Evolutionary conservation across 35 echinoderm and acorn worm species (phyloP), one percentile per base, ranked within the genome.

Genomic region (Chiridota heheva): DNA sequence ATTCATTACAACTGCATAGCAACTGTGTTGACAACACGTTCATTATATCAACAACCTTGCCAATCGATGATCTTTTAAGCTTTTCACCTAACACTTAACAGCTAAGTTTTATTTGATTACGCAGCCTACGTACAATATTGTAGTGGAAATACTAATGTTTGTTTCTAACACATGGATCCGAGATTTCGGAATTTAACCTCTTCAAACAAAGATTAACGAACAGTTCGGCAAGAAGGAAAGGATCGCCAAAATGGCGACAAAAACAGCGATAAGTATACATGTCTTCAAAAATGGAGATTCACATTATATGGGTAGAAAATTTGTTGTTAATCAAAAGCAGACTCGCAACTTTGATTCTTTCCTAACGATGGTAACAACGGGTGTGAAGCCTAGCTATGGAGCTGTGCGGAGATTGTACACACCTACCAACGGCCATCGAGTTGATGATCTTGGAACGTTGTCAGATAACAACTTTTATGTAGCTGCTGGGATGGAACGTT

Each of bases 251-350:
- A 86, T 86, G 83, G 70, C 83, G 17, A 28, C 80, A 17, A 42
- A 33, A 48, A 36, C 64, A 32, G 84, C 90, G 4, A 86, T 80
- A 57, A 87, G 76, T 67, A 73, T 93, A 42, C 90, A 83, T 68
- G 78, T 93, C 20, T 93, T 76, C 42, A 82, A 60, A 82, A 93
- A 93, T 78, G 90, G 90, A 38, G 90, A 93, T 67, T 63, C 69
- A 30, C 74, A 76, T 87, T 93, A 83, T 42, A 53, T 71, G 40
- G 69, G 84, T 20, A 67, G 67, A 37, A 82, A 82, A 78, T 87
- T 87, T 82, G 85, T 93, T 42, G 80, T 93, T 26, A 93, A 84
- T 63, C 73, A 80, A 32, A 82, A 69, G 72, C 77, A 83, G 49
- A 83, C 78, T 17, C 63, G 76, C 60, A 83, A 87, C 60, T 87